A percentile compares a stretch with the other conserved stretches of the same genome.
Conservation (phyloP, 2,113 vertebrate genomes). For the Ceyx margarethae region DNA sequence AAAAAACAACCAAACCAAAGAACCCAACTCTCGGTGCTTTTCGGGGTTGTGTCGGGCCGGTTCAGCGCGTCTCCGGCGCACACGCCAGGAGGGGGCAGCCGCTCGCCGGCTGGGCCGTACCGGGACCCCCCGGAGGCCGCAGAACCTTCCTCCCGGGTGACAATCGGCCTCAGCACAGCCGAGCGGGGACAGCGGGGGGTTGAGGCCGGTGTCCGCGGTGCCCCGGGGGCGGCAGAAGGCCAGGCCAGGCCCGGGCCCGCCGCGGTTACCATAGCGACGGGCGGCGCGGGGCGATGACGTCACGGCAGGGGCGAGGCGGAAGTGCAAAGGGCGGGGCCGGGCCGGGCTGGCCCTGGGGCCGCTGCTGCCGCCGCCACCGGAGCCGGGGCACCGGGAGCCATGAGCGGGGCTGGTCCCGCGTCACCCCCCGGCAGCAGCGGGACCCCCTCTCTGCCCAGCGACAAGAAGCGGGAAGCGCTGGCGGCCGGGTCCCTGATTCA, state of each 20-base stretch:
- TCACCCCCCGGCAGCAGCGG: background rate
- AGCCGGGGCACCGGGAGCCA: background rate
- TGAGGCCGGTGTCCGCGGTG: background rate
- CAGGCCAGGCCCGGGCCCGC: background rate
- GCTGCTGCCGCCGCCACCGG: background rate
- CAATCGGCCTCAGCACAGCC: background rate
- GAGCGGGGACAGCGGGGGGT: background rate
- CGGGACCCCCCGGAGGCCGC: no score
- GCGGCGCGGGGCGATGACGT: background rate
- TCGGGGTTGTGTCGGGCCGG: no score
- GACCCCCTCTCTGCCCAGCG: background rate
- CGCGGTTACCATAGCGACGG: background rate
- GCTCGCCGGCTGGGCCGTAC: background rate
- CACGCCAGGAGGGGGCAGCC: background rate
- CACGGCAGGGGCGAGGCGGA: background rate
- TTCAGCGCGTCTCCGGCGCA: fast-evolving
- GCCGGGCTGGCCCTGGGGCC: no score
- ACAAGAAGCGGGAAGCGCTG: slow-evolving; percentile 47
- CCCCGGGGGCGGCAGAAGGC: no score
- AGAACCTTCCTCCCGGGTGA: background rate
- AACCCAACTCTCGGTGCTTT: no score
- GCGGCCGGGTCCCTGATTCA: slow-evolving; percentile 50
- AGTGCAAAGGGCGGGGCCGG: background rate
- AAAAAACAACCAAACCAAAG: background rate
- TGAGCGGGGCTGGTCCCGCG: background rate